Percentiles rank a stretch among this genome's conserved stretches.
phyloP scores from a whole-genome alignment of 1,140 invertebrate genomes.

The Tetraneura akinire region DNA sequence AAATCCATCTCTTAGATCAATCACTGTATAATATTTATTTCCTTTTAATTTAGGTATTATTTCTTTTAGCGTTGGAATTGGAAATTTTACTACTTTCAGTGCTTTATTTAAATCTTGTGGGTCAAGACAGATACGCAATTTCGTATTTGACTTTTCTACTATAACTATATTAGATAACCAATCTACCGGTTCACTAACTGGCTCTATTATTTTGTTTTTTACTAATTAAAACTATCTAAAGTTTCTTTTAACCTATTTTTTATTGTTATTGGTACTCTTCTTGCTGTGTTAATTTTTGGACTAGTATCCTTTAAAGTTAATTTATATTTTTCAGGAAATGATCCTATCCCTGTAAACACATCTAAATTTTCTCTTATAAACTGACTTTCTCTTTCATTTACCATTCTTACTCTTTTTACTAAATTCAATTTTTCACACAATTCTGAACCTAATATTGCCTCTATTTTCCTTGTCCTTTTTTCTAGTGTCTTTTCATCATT shows the following conservation, averaged over 20 bases:
- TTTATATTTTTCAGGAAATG: slow-evolving; percentile 48
- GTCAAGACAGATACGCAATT: slow-evolving; percentile 59
- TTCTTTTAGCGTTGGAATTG: slow-evolving; percentile 52
- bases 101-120: slow-evolving; percentile 55
- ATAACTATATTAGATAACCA: slow-evolving; percentile 59
- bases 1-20: slow-evolving; percentile 54
- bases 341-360: slow-evolving; percentile 53
- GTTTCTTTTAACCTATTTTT: no score
- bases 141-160: slow-evolving; percentile 57
- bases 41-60: no score
- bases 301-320: slow-evolving; percentile 52
- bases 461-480: slow-evolving; percentile 14
- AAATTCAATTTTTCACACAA: slow-evolving; percentile 48
- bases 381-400: slow-evolving; percentile 18
- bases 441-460: slow-evolving; percentile 48
- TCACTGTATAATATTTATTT: no score
- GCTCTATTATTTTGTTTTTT: slow-evolving; percentile 50
- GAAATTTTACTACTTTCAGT: slow-evolving; percentile 45
- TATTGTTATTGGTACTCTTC: slow-evolving; percentile 54
- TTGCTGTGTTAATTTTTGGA: slow-evolving; percentile 53
- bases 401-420: slow-evolving; percentile 6
- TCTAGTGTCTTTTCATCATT: neutral
- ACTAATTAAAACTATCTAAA: slow-evolving; percentile 55
- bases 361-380: slow-evolving; percentile 47
- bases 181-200: slow-evolving; percentile 52